Evolutionary conservation across 2,797 vertebrate genomes (phyloP).

Genomic region (Ciconia nigra): DNA sequence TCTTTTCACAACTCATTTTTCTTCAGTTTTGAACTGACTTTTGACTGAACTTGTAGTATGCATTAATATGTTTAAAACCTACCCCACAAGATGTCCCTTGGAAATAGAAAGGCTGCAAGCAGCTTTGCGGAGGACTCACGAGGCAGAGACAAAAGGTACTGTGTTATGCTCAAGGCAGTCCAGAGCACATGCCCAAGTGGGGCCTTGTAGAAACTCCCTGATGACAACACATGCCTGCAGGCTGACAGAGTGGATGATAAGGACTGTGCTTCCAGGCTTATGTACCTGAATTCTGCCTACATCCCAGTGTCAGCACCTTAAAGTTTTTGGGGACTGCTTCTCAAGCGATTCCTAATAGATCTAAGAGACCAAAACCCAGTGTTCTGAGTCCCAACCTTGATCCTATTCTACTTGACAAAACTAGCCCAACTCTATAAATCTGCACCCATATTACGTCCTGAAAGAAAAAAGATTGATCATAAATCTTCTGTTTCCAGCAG

Average conservation of each 20-base stretch:
- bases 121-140: neutral
- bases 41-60: neutral
- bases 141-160: neutral
- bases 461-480: neutral
- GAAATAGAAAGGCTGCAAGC: neutral
- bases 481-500: neutral
- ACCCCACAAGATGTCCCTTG: neutral
- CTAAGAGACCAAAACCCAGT: neutral
- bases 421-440: neutral
- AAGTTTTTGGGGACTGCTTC: neutral
- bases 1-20: neutral
- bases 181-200: neutral
- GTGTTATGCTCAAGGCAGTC: neutral
- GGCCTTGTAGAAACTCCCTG: neutral
- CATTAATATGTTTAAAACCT: neutral
- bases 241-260: neutral
- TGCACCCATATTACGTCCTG: neutral
- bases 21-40: neutral
- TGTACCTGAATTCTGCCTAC: neutral
- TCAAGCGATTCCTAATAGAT: neutral
- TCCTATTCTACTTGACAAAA: neutral
- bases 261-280: neutral
- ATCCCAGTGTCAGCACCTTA: neutral
- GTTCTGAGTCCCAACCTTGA: neutral
- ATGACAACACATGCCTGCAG: neutral